These are phyloP conservation scores for Squalus acanthias DNA, from an alignment of 2,797 vertebrate genomes.

Conservation along the genomic window DNA sequence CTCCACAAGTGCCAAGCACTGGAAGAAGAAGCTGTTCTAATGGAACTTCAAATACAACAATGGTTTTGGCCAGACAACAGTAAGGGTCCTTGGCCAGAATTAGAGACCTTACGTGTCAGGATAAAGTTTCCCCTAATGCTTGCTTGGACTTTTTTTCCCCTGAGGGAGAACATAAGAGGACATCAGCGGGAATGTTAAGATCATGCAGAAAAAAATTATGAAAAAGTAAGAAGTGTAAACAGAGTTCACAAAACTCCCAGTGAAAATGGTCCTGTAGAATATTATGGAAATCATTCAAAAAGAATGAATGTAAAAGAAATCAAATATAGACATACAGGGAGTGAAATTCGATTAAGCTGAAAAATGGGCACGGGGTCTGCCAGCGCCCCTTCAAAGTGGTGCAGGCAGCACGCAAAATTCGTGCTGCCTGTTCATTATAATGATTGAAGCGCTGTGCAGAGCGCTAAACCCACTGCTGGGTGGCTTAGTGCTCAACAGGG, in stretches of 20 bases:
- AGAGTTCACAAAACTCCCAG: background rate
- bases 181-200: background rate
- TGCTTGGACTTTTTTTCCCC: background rate
- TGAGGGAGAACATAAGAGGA: background rate
- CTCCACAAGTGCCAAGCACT: background rate
- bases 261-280: background rate
- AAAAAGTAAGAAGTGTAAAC: background rate
- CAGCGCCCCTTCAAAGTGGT: too few species aligned
- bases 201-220: background rate
- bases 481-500: too few species aligned
- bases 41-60: background rate
- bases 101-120: background rate
- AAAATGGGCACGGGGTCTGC: too few species aligned
- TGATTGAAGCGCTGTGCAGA: too few species aligned
- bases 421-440: too few species aligned
- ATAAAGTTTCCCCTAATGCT: background rate
- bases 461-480: too few species aligned
- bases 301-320: background rate
- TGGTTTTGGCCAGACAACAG: background rate
- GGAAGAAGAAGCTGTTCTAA: background rate
- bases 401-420: too few species aligned
- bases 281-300: background rate
- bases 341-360: background rate
- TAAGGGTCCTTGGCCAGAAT: background rate
- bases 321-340: background rate